phyloP scores from a whole-genome alignment of 2,888 invertebrate genomes.

The Notodonta dromedarius region DNA sequence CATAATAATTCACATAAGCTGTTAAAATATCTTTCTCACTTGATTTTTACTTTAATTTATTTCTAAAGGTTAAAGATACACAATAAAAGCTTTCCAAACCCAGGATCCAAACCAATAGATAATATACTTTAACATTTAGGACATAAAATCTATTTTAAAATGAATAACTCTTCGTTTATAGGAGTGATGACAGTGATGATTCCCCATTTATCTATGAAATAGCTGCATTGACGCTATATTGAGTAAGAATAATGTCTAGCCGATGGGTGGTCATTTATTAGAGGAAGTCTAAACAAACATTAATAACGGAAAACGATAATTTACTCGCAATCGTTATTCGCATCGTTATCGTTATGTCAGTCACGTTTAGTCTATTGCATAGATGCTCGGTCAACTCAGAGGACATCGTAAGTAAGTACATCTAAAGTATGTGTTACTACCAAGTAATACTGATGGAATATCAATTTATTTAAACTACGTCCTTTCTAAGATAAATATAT shows the following conservation, averaged over 20 bases:
- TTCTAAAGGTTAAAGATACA: too few relatives aligned
- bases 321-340: slow-evolving; percentile 30
- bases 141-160: too few relatives aligned
- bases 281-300: slow-evolving; percentile 7
- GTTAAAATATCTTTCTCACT: too few relatives aligned
- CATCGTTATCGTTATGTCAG: slow-evolving; percentile 36
- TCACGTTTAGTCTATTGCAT: slow-evolving; percentile 33
- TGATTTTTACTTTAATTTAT: too few relatives aligned
- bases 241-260: background rate
- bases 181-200: too few relatives aligned
- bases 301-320: slow-evolving; percentile 20
- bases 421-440: slow-evolving; percentile 8
- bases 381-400: slow-evolving; percentile 19
- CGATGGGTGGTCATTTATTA: slow-evolving; percentile 20
- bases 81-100: too few relatives aligned
- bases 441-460: background rate
- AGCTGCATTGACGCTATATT: background rate
- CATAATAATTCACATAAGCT: too few relatives aligned
- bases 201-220: background rate
- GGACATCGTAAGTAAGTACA: slow-evolving; percentile 12
- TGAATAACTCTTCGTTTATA: too few relatives aligned
- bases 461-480: background rate
- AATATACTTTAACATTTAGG: too few relatives aligned
- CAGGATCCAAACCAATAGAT: too few relatives aligned
- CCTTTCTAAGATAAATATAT: background rate